Conservation (phyloP, 2,113 vertebrate species). For the Eudyptes chrysolophus region DNA sequence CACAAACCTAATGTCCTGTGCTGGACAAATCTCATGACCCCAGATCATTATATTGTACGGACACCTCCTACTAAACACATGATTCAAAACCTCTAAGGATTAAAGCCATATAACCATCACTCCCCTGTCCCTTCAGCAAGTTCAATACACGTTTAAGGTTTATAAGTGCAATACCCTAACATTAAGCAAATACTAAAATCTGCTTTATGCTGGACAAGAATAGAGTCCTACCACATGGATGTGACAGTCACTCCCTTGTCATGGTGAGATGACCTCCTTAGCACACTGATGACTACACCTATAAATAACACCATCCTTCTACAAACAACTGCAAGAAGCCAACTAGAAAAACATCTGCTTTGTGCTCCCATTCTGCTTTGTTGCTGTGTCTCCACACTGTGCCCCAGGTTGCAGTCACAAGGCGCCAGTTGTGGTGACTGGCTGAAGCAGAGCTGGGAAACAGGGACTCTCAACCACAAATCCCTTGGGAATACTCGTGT, state of each 20-base stretch:
- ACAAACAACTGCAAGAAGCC: background rate
- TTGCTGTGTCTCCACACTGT: background rate
- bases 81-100: background rate
- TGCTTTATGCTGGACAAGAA: background rate
- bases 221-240: background rate
- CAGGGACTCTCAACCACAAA: background rate
- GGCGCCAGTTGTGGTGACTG: background rate
- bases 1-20: background rate
- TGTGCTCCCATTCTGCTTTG: background rate
- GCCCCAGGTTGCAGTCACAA: background rate
- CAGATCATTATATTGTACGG: background rate
- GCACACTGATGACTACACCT: background rate
- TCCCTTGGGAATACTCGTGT: background rate
- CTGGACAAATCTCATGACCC: background rate
- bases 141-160: background rate
- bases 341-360: background rate
- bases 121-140: background rate
- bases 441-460: background rate
- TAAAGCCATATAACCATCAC: background rate
- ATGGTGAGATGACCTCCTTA: background rate
- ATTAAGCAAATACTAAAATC: background rate
- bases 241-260: background rate
- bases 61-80: background rate
- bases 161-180: background rate
- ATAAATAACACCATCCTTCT: background rate